Evolutionary conservation across 2,113 vertebrate genomes (phyloP).

Genomic region (Rostratula benghalensis): DNA sequence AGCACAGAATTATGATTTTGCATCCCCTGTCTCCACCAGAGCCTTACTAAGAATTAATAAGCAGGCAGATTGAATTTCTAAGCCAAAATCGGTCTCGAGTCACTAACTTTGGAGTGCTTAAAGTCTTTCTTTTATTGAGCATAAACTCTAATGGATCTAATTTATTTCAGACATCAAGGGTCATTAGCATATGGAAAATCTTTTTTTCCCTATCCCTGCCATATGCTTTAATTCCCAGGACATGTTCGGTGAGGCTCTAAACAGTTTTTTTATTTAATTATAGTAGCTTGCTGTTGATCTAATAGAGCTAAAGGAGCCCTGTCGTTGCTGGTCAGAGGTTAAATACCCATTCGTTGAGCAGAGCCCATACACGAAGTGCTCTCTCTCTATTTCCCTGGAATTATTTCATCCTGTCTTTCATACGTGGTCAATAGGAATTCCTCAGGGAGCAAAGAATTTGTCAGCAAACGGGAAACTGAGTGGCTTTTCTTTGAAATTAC

Average conservation of each 20-base stretch:
- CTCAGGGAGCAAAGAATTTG: constrained; percentile 55
- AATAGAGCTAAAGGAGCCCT: constrained; percentile 69
- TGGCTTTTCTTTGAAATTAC: constrained; percentile 69
- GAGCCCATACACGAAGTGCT: constrained; percentile 2
- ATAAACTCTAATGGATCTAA: constrained; percentile 85
- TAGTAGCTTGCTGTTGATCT: constrained; percentile 71
- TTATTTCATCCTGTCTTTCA: constrained; percentile 56
- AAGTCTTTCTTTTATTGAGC: constrained; percentile 86
- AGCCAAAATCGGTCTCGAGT: constrained; percentile 85
- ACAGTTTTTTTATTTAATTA: constrained; percentile 79
- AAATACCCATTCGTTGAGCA: constrained; percentile 60
- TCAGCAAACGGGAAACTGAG: constrained; percentile 57
- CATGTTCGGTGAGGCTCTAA: constrained; percentile 68
- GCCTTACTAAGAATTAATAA: constrained; percentile 84
- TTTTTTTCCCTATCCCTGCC: constrained; percentile 76
- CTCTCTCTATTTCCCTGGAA: constrained; percentile 37
- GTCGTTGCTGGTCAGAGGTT: constrained; percentile 75
- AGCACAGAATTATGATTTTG: constrained; percentile 68
- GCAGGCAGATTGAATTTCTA: constrained; percentile 81
- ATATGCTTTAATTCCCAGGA: constrained; percentile 82
- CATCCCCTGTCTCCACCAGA: constrained; percentile 82
- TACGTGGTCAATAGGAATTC: constrained; percentile 40
- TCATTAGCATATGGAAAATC: constrained; percentile 83
- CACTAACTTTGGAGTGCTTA: constrained; percentile 87
- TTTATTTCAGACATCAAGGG: constrained; percentile 82